Evolutionary conservation across 2,888 invertebrate species (phyloP), one percentile per base, ranked within the genome.

Genomic region (Rhamphomyia laevipes): DNA sequence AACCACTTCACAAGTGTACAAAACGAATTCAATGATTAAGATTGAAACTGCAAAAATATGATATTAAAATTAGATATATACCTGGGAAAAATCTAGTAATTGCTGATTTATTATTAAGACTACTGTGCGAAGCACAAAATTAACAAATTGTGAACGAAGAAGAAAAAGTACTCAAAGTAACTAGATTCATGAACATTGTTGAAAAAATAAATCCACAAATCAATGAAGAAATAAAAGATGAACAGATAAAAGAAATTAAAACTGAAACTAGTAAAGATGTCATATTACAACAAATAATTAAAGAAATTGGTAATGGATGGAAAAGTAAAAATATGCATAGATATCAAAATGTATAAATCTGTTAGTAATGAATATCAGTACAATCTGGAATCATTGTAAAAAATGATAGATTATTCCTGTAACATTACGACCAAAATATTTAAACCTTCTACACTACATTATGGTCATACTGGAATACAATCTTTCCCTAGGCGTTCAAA

Each of bases 391-490:
- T 47, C 1, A 17, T n/a, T 13, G 21, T 42, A 6, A 42, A 47
- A 18, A 42, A 12, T n/a, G 42, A 42, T 21, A 30, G 42, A 7
- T 42, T 1, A 42, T 47, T 15, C 47, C 47, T 4, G n/a, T 33
- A 4, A 21, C 15, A 42, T 12, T 43, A 3, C 40, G 15, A 1
- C 12, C 18, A 21, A 48, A 48, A 43, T 48, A 43, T 43, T 43
- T 48, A 11, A 43, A 48, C n/a, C n/a, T n/a, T n/a, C n/a, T 2
- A 12, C 37, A 27, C 42, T 45, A 15, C 49, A 45, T 37, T 49
- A 42, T 16, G 49, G 49, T 23, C 49, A 49, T 18, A 46, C 45
- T 17, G 46, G 49, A 45, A 49, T 49, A 21, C 42, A 49, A 27
- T 45, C 49, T 9, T 30, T 6, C 11, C n/a, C n/a, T n/a, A n/a